Conservation (phyloP, 92 coral and sea anemone genomes). For the Epizoanthus rinbou region DNA sequence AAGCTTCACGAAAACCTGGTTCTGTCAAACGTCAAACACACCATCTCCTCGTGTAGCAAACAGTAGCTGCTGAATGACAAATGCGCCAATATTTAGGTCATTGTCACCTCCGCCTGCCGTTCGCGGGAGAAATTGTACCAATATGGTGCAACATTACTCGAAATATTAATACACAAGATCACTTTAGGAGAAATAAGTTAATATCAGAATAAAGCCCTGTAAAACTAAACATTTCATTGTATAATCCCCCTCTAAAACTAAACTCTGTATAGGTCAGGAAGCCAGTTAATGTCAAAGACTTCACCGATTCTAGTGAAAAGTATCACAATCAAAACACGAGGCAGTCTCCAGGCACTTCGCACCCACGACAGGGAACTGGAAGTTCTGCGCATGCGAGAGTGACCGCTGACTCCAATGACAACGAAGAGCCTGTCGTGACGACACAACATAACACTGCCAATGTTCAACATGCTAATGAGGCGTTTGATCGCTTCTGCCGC, state of each 20-base stretch:
- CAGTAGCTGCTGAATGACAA: too few relatives aligned
- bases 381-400: background rate
- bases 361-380: background rate
- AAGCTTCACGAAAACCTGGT: too few relatives aligned
- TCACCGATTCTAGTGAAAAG: constrained; percentile 2
- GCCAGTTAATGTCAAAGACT: constrained; percentile 1
- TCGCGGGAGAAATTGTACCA: too few relatives aligned
- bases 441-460: constrained; percentile 7
- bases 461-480: background rate
- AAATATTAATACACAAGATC: too few relatives aligned
- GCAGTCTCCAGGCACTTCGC: background rate
- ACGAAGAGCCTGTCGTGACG: background rate
- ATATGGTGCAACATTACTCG: too few relatives aligned
- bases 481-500: constrained; percentile 30
- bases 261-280: constrained; percentile 2
- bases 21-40: too few relatives aligned
- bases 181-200: too few relatives aligned
- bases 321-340: background rate
- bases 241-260: background rate
- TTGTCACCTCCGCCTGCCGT: too few relatives aligned
- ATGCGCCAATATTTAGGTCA: too few relatives aligned
- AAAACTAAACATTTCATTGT: too few relatives aligned
- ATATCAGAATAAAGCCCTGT: too few relatives aligned
- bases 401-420: constrained; percentile 21
- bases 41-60: too few relatives aligned